phyloP scores from a whole-genome alignment of 2,113 vertebrate genomes.

The Salvelinus sp. region DNA sequence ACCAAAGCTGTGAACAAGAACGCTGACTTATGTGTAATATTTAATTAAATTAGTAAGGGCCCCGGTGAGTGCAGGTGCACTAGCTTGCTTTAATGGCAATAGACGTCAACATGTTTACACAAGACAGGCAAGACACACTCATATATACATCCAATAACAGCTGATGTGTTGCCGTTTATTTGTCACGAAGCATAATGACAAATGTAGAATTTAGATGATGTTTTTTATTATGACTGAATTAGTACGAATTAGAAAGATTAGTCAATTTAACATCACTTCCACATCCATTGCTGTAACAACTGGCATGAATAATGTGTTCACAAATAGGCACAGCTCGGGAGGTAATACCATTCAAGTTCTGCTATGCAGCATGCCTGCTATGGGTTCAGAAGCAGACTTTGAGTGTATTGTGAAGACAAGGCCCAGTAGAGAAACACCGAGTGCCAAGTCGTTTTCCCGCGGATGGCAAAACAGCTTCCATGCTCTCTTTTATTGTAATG shows the following conservation, averaged over 20 bases:
- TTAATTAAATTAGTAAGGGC: constrained; percentile 66
- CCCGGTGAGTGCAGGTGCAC: constrained; percentile 58
- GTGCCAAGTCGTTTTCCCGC: constrained; percentile 41
- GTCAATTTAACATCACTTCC: not conserved
- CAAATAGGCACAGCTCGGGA: not conserved
- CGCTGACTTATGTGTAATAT: constrained; percentile 72
- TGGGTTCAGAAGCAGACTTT: constrained; percentile 13
- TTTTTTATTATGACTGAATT: constrained; percentile 22
- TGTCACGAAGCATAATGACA: constrained; percentile 16
- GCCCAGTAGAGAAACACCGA: constrained; percentile 42
- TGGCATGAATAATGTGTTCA: not conserved
- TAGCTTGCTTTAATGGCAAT: constrained; percentile 48
- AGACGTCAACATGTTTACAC: constrained; percentile 43
- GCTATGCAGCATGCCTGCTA: not conserved
- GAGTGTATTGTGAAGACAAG: constrained; percentile 45
- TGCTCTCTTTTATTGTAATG: constrained; percentile 43
- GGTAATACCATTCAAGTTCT: not conserved
- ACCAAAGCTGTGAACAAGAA: constrained; percentile 51
- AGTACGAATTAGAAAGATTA: not conserved
- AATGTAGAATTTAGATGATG: not conserved
- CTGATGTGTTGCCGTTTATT: constrained; percentile 21
- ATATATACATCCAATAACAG: constrained; percentile 41
- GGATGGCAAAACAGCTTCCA: constrained; percentile 38
- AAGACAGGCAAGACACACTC: constrained; percentile 35
- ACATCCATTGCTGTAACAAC: not conserved